Evolutionary conservation across 2,888 invertebrate species (phyloP).

Genomic region (Vannuccia rotundouncinata): DNA sequence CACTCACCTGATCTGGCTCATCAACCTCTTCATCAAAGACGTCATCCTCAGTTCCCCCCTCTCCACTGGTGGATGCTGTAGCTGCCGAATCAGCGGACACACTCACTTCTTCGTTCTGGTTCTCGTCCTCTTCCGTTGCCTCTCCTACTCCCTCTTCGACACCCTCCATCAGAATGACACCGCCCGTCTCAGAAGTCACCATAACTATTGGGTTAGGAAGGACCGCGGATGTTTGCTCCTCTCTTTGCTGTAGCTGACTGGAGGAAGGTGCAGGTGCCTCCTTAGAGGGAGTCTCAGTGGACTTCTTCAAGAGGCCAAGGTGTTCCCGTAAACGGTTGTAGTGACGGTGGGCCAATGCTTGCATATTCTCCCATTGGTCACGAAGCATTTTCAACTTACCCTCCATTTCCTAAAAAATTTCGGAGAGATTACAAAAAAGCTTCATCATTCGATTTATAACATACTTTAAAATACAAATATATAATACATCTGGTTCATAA

Average conservation of each 20-base stretch:
- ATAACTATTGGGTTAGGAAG: too few species aligned
- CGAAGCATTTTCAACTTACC: not conserved
- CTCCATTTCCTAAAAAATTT: not conserved
- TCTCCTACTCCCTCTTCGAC: not conserved
- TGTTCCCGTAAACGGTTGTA: not conserved
- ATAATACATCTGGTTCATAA: too few species aligned
- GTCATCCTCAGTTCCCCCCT: not conserved
- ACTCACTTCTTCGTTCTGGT: not conserved
- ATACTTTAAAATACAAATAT: too few species aligned
- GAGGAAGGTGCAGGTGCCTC: too few species aligned
- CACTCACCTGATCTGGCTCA: too few species aligned
- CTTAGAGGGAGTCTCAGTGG: too few species aligned
- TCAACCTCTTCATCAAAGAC: conserved; percentile 6
- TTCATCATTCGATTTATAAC: too few species aligned
- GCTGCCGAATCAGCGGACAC: not conserved
- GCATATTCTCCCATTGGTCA: conserved; percentile 4
- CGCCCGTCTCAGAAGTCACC: too few species aligned
- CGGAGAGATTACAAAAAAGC: too few species aligned
- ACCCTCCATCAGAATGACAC: not conserved
- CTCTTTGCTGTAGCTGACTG: too few species aligned
- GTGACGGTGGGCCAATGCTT: not conserved
- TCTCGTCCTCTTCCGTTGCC: not conserved
- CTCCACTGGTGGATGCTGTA: not conserved
- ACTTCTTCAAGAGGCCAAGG: not conserved
- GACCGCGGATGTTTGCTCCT: too few species aligned